phyloP scores from a whole-genome alignment of 30 jellyfish, hydroid and myxozoan species.

The Catostylus mosaicus region DNA sequence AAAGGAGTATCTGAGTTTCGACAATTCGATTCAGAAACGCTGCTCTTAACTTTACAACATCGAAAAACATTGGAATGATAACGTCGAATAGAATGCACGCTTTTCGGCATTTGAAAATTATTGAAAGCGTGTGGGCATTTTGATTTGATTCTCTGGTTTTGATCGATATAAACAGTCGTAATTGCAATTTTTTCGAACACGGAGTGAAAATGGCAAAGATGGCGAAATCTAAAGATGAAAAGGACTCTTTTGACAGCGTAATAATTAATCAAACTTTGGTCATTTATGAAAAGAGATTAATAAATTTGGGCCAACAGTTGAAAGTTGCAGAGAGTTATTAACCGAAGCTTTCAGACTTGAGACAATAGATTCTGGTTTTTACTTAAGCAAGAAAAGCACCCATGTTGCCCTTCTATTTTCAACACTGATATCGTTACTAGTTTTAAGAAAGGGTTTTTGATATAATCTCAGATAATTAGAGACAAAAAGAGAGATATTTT shows the following conservation, averaged over 20 bases:
- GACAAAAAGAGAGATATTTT: no score
- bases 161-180: constrained; percentile 43
- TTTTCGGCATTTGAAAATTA: constrained; percentile 44
- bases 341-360: neutral
- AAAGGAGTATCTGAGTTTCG: neutral
- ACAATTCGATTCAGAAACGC: neutral
- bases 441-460: no score
- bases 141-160: constrained; percentile 65
- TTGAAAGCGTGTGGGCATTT: constrained; percentile 63
- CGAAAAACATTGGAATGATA: constrained; percentile 10
- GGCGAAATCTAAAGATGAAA: constrained; percentile 40
- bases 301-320: neutral
- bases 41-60: constrained; percentile 19
- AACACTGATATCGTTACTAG: no score
- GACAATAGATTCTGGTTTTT: neutral
- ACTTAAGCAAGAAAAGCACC: constrained; percentile 7
- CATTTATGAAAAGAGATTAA: neutral
- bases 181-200: constrained; percentile 38
- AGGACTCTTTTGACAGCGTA: neutral
- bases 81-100: constrained; percentile 37
- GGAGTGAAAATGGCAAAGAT: constrained; percentile 37
- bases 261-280: neutral
- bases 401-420: no score
- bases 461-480: no score
- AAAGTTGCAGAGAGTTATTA: neutral